Evolutionary conservation across 2,888 invertebrate species (phyloP).

Genomic region (Meteorus colon): DNA sequence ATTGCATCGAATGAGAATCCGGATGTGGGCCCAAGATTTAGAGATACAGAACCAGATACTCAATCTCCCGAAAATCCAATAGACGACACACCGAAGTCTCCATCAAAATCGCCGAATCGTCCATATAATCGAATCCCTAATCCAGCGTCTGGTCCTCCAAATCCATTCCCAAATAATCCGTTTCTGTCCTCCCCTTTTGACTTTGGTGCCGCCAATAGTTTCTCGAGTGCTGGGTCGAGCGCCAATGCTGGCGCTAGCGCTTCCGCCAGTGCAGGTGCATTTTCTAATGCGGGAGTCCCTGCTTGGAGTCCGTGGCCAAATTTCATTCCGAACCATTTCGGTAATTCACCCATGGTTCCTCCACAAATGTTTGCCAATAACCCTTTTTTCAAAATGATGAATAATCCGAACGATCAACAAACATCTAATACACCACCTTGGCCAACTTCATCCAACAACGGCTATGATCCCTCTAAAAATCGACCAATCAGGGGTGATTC

Average conservation of each 20-base stretch:
- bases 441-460: not conserved
- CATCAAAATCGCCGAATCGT: constrained; percentile 22
- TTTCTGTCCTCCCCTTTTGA: constrained; percentile 34
- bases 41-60: constrained; percentile 9
- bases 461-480: not conserved
- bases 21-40: constrained; percentile 26
- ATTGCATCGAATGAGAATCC: not conserved
- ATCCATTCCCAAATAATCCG: not conserved
- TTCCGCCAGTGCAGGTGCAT: constrained; percentile 35
- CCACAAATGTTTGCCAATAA: constrained; percentile 33
- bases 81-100: not conserved
- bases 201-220: constrained; percentile 46
- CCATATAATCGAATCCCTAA: constrained; percentile 32
- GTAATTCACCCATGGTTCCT: constrained; percentile 25
- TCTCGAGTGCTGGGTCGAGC: constrained; percentile 42
- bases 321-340: not conserved
- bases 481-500: not conserved
- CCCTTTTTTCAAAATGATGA: not conserved
- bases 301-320: constrained; percentile 21
- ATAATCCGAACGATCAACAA: not conserved
- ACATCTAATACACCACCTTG: not conserved
- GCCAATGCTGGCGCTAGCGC: constrained; percentile 35
- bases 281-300: constrained; percentile 28
- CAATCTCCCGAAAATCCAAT: constrained; percentile 11
- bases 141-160: constrained; percentile 17